Base-by-base conservation (phyloP, 2,797 vertebrate genomes). In the Rhadinocentrus ornatus region DNA sequence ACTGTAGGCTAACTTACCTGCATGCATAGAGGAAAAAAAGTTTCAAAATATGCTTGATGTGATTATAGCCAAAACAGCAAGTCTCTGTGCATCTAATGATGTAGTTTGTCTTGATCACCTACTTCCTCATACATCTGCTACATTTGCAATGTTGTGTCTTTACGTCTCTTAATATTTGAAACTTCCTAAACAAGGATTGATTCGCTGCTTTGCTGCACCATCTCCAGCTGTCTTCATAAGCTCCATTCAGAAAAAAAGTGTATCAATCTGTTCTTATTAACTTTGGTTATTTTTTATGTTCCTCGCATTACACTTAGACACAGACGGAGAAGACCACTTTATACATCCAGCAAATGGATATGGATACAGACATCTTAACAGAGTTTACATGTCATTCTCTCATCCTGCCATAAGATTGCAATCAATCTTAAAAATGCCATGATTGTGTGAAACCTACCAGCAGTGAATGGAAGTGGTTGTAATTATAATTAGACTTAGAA, bases 91-190 rank as follows among this genome's bases (percentile, higher is more conserved):
- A 31, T 73, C 8, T 62, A 12, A 53, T 61, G 24, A 52, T 54
- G 32, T 18, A 63, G 35, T 75, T 73, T 53, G 48, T 75, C 63
- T 65, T 34, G 8, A 63, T 46, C 1, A 2, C 48, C 34, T 59
- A 62, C 46, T 48, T n/a, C 37, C 39, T 12, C 12, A 41, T 15
- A 41, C 18, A 41, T 52, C 65, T 72, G 35, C 46, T 58, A 16
- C n/a, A 56, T 26, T 18, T 75, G 46, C 22, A 60, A 1, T 58
- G 56, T 31, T 53, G 52, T 62, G 58, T 72, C 54, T 76, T 57
- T 20, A 50, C 32, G 35, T 66, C 46, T 58, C 39, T 20, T 8
- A 56, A 63, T 37, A 62, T 60, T 24, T 24, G 11, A 52, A 26
- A 52, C 50, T 52, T 48, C 24, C 4, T 18, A 41, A 41, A 41